Conservation (phyloP, 2,113 vertebrate species). For the Semicossyphus pulcher region DNA sequence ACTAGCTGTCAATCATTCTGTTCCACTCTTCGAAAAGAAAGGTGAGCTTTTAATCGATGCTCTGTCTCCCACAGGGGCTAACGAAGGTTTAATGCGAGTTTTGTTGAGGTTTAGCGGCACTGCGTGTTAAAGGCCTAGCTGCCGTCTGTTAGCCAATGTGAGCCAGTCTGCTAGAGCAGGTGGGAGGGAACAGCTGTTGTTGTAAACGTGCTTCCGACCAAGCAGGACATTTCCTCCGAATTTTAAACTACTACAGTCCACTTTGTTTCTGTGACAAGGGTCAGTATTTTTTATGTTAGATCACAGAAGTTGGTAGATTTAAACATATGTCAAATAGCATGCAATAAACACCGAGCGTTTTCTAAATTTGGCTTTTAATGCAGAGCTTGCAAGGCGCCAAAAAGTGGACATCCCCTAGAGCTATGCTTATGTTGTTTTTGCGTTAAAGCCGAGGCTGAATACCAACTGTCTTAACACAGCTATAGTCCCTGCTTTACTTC, state of each 20-base stretch:
- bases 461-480: too few species aligned
- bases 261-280: not conserved
- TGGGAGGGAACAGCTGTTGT: slow-evolving; percentile 78
- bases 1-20: not conserved
- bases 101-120: slow-evolving; percentile 33
- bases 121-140: slow-evolving; percentile 76
- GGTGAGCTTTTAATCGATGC: not conserved
- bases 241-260: too few species aligned
- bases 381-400: not conserved
- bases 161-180: slow-evolving; percentile 61
- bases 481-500: too few species aligned
- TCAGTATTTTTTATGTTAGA: rapidly evolving
- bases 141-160: slow-evolving; percentile 57
- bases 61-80: rapidly evolving
- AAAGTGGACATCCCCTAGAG: not conserved
- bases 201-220: slow-evolving; percentile 66
- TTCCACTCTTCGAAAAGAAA: not conserved
- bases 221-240: slow-evolving; percentile 30
- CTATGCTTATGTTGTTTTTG: not conserved
- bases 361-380: too few species aligned
- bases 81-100: not conserved
- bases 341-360: too few species aligned
- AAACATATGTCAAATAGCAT: not conserved
- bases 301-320: too few species aligned
- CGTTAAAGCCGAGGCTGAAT: too few species aligned